Evolutionary conservation across 2,888 invertebrate genomes (phyloP).

Genomic region (Cyrtodaria siliqua): DNA sequence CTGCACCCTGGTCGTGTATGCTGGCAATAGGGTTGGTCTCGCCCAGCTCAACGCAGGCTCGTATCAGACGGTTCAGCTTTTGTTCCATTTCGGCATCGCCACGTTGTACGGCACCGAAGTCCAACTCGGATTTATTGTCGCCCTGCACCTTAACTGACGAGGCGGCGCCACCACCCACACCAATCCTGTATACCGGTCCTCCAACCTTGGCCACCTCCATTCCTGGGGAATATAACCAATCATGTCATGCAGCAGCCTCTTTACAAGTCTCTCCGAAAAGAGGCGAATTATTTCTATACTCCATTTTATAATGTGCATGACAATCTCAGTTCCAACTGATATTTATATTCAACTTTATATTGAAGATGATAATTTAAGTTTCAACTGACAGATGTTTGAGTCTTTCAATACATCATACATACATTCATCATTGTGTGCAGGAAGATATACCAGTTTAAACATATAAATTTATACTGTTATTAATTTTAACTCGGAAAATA

Average conservation of each 20-base stretch:
- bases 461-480: no score
- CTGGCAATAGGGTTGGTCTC: slow-evolving; percentile 94
- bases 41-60: slow-evolving; percentile 95
- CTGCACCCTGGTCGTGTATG: slow-evolving; percentile 99
- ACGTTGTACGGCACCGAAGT: slow-evolving; percentile 98
- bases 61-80: slow-evolving; percentile 96
- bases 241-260: neutral
- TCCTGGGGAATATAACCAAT: slow-evolving; percentile 88
- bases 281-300: no score
- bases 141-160: slow-evolving; percentile 98
- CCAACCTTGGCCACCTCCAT: slow-evolving; percentile 98
- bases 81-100: slow-evolving; percentile 99
- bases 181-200: slow-evolving; percentile 98
- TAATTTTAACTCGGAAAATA: no score
- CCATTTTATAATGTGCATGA: no score
- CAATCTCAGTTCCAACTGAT: no score
- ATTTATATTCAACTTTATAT: no score
- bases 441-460: no score
- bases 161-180: slow-evolving; percentile 99
- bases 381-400: no score
- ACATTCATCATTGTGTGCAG: no score
- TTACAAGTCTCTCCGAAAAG: no score
- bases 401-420: no score
- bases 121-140: slow-evolving; percentile 92
- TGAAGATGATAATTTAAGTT: no score